Evolutionary conservation across 2,888 invertebrate species (phyloP).

Genomic region (Diaperis boleti): DNA sequence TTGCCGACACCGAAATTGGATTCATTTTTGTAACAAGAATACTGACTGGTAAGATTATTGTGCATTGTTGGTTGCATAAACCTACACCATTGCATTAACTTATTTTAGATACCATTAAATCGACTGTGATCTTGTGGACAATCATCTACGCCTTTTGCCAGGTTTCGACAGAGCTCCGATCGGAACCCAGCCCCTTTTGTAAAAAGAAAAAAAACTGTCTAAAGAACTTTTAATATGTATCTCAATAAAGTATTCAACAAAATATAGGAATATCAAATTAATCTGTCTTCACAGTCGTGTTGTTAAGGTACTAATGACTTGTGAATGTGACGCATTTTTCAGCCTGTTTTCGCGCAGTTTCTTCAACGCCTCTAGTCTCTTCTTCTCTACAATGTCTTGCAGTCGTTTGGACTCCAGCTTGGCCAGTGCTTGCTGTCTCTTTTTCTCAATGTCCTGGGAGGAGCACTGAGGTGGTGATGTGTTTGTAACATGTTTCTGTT

Average conservation of each 20-base stretch:
- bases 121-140: conserved; percentile 6
- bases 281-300: conserved; percentile 43
- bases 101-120: conserved; percentile 28
- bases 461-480: conserved; percentile 56
- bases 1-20: conserved; percentile 82
- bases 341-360: conserved; percentile 57
- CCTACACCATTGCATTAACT: no score
- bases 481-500: conserved; percentile 46
- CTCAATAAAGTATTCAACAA: not conserved
- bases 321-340: conserved; percentile 48
- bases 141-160: conserved; percentile 71
- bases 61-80: not conserved
- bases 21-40: conserved; percentile 76
- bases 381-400: conserved; percentile 61
- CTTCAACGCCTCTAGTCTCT: conserved; percentile 61
- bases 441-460: conserved; percentile 67
- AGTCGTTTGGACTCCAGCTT: conserved; percentile 62
- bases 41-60: conserved; percentile 64
- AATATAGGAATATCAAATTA: not conserved
- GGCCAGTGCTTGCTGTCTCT: conserved; percentile 65
- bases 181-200: not conserved
- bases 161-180: conserved; percentile 67
- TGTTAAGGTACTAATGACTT: conserved; percentile 48
- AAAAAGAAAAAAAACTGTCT: not conserved
- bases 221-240: not conserved